A percentile compares a stretch with the other conserved stretches of the same genome.
Evolutionary conservation across 2,888 invertebrate species (phyloP).

Genomic region (Trileptium ribeirensis): DNA sequence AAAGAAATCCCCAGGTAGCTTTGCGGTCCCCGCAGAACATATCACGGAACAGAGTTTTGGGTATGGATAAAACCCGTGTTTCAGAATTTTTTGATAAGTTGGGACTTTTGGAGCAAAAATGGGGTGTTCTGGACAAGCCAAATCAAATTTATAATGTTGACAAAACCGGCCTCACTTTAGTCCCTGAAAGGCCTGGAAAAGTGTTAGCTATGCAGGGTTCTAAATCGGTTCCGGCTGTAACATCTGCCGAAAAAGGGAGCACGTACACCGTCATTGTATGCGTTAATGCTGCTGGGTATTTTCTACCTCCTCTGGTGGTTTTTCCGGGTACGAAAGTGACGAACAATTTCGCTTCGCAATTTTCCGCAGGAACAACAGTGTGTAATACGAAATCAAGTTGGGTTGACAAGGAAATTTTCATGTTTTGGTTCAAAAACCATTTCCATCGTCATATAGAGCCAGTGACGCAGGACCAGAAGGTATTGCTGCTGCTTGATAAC

Average conservation of each 20-base stretch:
- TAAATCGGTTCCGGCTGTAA: background rate
- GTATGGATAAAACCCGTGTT: background rate
- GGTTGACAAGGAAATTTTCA: no score
- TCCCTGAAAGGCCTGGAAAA: background rate
- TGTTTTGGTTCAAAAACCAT: background rate
- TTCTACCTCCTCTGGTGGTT: no score
- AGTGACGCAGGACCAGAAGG: background rate
- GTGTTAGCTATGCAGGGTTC: background rate
- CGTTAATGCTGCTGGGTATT: background rate
- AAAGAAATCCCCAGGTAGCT: background rate
- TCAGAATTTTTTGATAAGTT: background rate
- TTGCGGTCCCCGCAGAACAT: background rate
- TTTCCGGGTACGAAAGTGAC: no score
- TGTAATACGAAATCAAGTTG: no score
- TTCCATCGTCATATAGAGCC: background rate
- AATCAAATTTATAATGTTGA: background rate
- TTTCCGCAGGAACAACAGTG: no score
- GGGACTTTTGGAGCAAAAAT: background rate
- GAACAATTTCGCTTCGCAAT: no score
- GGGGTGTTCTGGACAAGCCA: background rate
- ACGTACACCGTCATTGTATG: background rate
- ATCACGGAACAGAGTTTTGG: background rate
- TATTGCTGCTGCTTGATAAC: background rate
- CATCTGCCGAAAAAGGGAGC: background rate
- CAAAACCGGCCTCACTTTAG: background rate